A percentile compares a stretch with the other conserved stretches of the same genome.
phyloP scores from a whole-genome alignment of 1,140 invertebrate species.

The Wasmannia auropunctata region DNA sequence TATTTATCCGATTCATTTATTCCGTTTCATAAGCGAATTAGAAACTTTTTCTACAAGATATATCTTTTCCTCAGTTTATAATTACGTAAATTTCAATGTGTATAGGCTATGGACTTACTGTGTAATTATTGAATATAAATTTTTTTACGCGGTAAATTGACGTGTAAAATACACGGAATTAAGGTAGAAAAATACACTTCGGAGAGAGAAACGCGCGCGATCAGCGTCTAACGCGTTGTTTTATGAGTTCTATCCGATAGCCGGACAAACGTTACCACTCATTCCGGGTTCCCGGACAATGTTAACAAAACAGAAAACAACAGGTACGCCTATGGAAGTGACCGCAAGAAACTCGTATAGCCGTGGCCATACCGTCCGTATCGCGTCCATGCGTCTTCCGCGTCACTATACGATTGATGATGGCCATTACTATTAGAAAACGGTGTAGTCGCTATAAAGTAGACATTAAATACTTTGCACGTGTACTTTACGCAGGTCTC shows the following conservation, averaged over 20 bases:
- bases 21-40: background rate
- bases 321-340: conserved; percentile 65
- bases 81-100: background rate
- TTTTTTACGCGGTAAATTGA: background rate
- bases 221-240: conserved; percentile 25
- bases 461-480: conserved; percentile 45
- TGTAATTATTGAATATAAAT: background rate
- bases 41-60: background rate
- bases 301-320: conserved; percentile 56
- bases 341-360: conserved; percentile 71
- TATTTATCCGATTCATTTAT: background rate
- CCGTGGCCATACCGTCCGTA: conserved; percentile 45
- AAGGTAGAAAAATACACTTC: background rate
- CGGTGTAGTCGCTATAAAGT: conserved; percentile 41
- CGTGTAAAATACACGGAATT: background rate
- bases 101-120: background rate
- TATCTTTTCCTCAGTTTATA: background rate
- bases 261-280: conserved; percentile 18
- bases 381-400: conserved; percentile 64
- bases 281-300: conserved; percentile 62
- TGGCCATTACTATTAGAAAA: conserved; percentile 58
- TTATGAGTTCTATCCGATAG: conserved; percentile 9
- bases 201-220: background rate
- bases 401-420: conserved; percentile 64
- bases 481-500: background rate